Evolutionary conservation across 2,888 invertebrate genomes (phyloP), one percentile per base, ranked within the genome.

Genomic region (Chrysolina americana): DNA sequence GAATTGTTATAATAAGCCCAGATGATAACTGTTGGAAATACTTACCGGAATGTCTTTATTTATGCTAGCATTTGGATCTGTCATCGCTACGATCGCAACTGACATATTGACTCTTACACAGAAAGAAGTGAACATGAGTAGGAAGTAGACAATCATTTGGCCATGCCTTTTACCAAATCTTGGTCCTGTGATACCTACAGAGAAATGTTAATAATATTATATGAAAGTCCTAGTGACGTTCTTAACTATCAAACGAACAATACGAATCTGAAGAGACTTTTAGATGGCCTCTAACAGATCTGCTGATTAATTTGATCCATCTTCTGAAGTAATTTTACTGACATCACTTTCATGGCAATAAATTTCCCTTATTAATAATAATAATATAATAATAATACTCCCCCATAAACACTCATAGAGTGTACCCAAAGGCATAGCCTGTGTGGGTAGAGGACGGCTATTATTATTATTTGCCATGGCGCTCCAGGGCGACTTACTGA

Each of bases 41-140:
- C 53, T 53, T 21, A 53, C 53, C 21, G 53, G 53, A 21, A 53
- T 53, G 21, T 53, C 53, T 21, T 53, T 11, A 21, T 53, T 53
- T 53, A 53, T 53, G 19, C 53, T 53, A 13, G 53, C 53, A 6
- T 19, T 21, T 21, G 53, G 53, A 53, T 53, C 53, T 23, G 53
- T 53, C 53, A 53, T 53, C 13, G 53, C 53, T 13, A 53, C 53
- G 1, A 53, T 53, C 21, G 53, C 53, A 53, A 53, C 53, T 21
- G 53, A 53, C 53, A 53, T 53, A 53, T 53, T 53, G 53, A 21
- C 53, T 53, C 53, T 11, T 21, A 53, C 53, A 11, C 53, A 53
- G 53, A 53, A 53, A 53, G 53, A 53, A 13, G 53, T 53, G 23
- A 53, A 53, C 53, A 53, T 53, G 3, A 53, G 53, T 21, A 53